Evolutionary conservation across 2,888 invertebrate species (phyloP), one percentile per base, ranked within the genome.

Genomic region (Leptogaster cylindrica): DNA sequence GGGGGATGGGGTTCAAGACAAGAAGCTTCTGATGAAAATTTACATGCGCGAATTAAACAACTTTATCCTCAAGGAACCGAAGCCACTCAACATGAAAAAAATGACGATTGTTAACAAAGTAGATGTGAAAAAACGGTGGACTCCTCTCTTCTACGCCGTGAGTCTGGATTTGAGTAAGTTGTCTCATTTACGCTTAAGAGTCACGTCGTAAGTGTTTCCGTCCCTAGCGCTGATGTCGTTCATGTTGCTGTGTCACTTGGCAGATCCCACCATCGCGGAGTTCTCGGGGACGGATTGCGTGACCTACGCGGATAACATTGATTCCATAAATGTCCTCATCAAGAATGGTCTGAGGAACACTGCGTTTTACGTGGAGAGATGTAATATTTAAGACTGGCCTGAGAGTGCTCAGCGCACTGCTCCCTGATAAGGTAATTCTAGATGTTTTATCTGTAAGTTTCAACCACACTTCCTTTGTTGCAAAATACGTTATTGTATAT

Each of bases 211-310:
- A 33, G 8, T 41, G 1, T 14, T 27, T 6, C n/a, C n/a, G n/a
- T n/a, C n/a, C n/a, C n/a, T 12, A 66, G 71, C 68, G 65, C 7
- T 52, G 4, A 64, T 68, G 28, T 28, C 58, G 5, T 63, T 66
- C 18, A 63, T 70, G 41, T 20, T 71, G 16, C 31, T 70, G 8
- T 44, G 20, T 14, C 39, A 71, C 33, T 63, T 78, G 12, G 73
- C 75, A 6, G 75, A 79, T 73, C 80, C 80, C 2, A 75, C 75
- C 5, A 71, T 76, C 12, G 73, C 75, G 65, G 79, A 78, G 66
- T 73, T 75, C 7, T 74, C 77, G 68, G 78, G 78, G 1, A 71
- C 75, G 27, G 77, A 78, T 68, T 76, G 79, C 8, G 75, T 73
- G 68, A 70, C 76, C 0, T 79, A 71, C 74, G 77, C 72, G 52